These are phyloP conservation scores for Anagyrus pseudococci DNA, from an alignment of 2,888 invertebrate species.

Conservation along the genomic window DNA sequence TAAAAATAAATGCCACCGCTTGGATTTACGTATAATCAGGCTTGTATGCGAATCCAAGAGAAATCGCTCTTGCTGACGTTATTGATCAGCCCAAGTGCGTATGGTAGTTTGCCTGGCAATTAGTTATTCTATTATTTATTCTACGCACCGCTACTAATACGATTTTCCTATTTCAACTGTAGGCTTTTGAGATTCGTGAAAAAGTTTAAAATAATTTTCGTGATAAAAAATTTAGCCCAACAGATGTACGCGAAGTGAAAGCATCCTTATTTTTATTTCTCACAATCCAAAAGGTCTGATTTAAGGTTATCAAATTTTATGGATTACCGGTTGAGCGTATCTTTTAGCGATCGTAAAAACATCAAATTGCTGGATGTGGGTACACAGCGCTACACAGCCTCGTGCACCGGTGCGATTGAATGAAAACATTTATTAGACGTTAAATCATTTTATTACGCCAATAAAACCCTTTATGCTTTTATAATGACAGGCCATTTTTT, in stretches of 20 bases:
- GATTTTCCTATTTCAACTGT: no score
- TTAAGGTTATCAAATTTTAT: slow-evolving; percentile 13
- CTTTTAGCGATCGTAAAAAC: slow-evolving; percentile 39
- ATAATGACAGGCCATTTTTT: no score
- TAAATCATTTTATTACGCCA: slow-evolving; percentile 25
- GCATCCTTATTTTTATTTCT: not conserved
- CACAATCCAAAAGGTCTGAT: not conserved
- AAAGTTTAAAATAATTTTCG: no score
- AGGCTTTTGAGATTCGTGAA: no score
- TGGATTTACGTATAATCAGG: not conserved
- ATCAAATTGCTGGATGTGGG: slow-evolving; percentile 13
- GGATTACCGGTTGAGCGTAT: slow-evolving; percentile 16
- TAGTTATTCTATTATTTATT: no score
- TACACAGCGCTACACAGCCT: slow-evolving; percentile 4
- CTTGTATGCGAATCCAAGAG: not conserved
- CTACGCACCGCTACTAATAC: no score
- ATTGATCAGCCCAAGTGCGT: no score
- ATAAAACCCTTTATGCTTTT: slow-evolving; percentile 48
- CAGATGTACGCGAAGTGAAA: not conserved
- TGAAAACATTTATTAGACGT: slow-evolving; percentile 10
- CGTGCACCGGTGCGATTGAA: slow-evolving; percentile 13
- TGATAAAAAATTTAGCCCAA: not conserved
- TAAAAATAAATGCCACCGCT: not conserved
- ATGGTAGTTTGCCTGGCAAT: no score
- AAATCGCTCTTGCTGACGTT: no score